phyloP scores from a whole-genome alignment of 2,113 vertebrate species.

The Orthonyx spaldingii region DNA sequence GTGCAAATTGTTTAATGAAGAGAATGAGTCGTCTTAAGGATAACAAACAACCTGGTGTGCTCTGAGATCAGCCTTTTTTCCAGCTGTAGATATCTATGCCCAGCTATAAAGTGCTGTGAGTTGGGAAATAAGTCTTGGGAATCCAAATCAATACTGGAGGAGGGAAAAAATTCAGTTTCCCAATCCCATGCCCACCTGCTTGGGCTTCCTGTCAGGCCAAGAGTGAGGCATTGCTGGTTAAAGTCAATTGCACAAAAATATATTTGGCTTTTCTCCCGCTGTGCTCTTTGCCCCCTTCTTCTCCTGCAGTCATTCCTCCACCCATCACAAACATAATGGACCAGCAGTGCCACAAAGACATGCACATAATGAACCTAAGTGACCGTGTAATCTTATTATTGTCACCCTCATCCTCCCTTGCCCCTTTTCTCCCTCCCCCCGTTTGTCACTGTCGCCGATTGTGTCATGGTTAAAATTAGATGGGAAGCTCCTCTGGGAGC shows the following conservation, averaged over 20 bases:
- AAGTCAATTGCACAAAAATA: not conserved
- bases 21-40: not conserved
- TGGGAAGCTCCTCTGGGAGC: not conserved
- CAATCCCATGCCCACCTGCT: fast-evolving
- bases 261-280: not conserved
- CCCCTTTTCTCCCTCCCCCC: not conserved
- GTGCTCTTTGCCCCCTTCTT: not conserved
- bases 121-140: not conserved
- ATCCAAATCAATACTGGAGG: not conserved
- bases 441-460: not conserved
- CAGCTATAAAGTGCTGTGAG: not conserved
- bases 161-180: not conserved
- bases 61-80: not conserved
- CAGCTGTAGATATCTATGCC: not conserved
- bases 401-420: constrained; percentile 8
- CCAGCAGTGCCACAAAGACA: not conserved
- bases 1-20: not conserved
- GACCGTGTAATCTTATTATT: constrained; percentile 54
- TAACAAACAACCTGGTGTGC: not conserved
- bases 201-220: not conserved
- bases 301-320: not conserved
- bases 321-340: not conserved
- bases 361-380: constrained; percentile 15
- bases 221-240: fast-evolving
- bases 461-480: constrained; percentile 15